Evolutionary conservation across 2,113 vertebrate species (phyloP).

Genomic region (Sorex araneus): DNA sequence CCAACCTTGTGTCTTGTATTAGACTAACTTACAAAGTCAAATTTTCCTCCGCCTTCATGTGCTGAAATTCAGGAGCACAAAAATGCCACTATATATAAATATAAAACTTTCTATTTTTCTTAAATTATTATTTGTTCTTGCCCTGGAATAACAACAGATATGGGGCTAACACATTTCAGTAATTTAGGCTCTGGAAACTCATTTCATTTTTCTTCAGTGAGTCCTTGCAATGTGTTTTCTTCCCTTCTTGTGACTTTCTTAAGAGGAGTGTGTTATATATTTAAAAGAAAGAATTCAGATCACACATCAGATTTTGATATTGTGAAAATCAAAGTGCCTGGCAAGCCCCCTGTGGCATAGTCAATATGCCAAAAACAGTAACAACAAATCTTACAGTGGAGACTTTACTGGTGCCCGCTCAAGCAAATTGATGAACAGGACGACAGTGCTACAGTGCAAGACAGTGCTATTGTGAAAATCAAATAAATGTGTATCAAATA

Average conservation of each 20-base stretch:
- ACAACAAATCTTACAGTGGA: too few species aligned
- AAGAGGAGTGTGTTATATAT: conserved; percentile 8
- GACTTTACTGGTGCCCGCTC: too few species aligned
- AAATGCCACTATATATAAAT: neutral
- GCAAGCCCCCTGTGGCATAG: too few species aligned
- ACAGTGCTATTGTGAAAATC: conserved; percentile 20
- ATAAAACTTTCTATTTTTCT: conserved; percentile 26
- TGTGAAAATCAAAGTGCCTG: conserved; percentile 49
- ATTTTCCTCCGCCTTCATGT: neutral
- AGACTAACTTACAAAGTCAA: neutral
- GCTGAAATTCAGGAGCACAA: neutral
- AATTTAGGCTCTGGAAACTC: neutral
- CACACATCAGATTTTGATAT: conserved; percentile 41
- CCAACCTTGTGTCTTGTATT: neutral
- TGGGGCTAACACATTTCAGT: neutral
- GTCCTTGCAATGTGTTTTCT: neutral
- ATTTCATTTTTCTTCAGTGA: neutral
- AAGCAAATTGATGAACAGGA: too few species aligned
- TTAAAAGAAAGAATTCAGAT: conserved; percentile 72
- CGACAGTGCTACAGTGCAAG: too few species aligned
- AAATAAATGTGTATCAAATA: conserved; percentile 64
- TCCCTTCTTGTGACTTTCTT: conserved; percentile 6
- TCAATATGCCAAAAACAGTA: too few species aligned
- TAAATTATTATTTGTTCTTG: neutral
- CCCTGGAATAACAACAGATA: neutral